These are phyloP conservation scores for Chelidonichthys spinosus DNA, from an alignment of 2,797 vertebrate genomes.

Conservation along the genomic window DNA sequence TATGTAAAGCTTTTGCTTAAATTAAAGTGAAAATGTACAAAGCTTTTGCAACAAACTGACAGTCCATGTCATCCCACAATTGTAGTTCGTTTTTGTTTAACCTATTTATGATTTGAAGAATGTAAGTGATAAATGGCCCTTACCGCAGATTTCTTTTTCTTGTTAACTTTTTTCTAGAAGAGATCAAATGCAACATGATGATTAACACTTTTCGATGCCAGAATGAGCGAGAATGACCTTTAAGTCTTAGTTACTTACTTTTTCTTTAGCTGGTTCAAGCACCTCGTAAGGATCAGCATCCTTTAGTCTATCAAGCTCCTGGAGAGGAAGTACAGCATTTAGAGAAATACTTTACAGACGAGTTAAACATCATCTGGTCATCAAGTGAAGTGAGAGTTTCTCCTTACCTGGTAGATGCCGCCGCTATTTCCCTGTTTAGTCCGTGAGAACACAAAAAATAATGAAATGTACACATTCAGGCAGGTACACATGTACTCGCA, in stretches of 20 bases:
- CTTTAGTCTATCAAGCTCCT: conserved; percentile 60
- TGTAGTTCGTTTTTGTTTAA: background rate
- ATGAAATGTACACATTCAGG: background rate
- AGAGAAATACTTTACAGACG: background rate
- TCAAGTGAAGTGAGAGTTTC: background rate
- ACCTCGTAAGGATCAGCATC: conserved; percentile 62
- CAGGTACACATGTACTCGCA: background rate
- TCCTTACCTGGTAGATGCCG: conserved; percentile 56
- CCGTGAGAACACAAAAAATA: conserved; percentile 14
- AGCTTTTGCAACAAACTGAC: too few species aligned
- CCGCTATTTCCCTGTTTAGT: conserved; percentile 36
- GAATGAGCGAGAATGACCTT: background rate
- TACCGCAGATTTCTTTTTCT: conserved; percentile 69
- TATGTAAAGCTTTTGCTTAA: too few species aligned
- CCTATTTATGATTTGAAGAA: background rate
- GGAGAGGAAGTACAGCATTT: conserved; percentile 8
- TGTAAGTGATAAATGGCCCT: background rate
- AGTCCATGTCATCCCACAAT: background rate
- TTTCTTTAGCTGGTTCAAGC: conserved; percentile 45
- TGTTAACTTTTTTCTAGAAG: conserved; percentile 64
- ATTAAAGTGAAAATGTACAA: too few species aligned
- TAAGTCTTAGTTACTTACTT: conserved; percentile 45
- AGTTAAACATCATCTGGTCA: background rate
- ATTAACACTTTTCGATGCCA: background rate
- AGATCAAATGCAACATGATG: conserved; percentile 31